phyloP scores from a whole-genome alignment of 2,797 vertebrate species.

The Pogonophryne albipinna region DNA sequence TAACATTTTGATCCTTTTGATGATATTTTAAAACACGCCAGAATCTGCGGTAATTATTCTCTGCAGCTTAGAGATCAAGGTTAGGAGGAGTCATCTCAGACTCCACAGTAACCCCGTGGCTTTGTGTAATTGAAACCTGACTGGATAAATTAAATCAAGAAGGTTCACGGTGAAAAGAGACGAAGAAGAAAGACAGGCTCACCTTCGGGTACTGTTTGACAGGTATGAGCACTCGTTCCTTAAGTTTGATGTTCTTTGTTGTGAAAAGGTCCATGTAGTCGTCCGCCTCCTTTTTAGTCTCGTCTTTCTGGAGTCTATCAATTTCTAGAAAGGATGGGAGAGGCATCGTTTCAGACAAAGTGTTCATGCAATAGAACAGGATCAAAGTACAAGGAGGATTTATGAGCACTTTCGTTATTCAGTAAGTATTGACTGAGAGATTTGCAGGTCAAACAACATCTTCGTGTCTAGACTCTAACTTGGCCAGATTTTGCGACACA shows the following conservation, averaged over 20 bases:
- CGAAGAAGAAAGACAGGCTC: conserved; percentile 55
- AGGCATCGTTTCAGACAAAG: conserved; percentile 44
- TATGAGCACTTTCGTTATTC: neutral
- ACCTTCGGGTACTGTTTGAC: conserved; percentile 99
- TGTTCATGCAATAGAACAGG: conserved; percentile 16
- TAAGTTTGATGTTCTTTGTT: conserved; percentile 97
- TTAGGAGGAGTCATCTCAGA: conserved; percentile 65
- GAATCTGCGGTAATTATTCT: conserved; percentile 61
- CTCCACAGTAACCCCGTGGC: conserved; percentile 60
- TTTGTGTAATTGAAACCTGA: conserved; percentile 69
- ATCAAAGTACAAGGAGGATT: neutral
- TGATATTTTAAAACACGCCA: conserved; percentile 46
- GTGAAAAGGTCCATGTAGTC: conserved; percentile 97
- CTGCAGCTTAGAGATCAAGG: conserved; percentile 59
- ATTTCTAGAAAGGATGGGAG: conserved; percentile 87
- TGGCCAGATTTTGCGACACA: neutral
- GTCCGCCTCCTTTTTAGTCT: conserved; percentile 94
- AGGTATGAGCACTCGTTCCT: conserved; percentile 97
- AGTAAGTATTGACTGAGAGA: neutral
- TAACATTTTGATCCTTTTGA: conserved; percentile 56
- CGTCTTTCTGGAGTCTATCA: conserved; percentile 96
- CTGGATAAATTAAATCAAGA: conserved; percentile 66
- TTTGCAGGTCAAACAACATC: neutral
- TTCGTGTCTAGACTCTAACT: neutral
- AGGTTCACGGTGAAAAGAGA: neutral